phyloP scores from a whole-genome alignment of 2,888 invertebrate genomes.

The Unio delphinus region DNA sequence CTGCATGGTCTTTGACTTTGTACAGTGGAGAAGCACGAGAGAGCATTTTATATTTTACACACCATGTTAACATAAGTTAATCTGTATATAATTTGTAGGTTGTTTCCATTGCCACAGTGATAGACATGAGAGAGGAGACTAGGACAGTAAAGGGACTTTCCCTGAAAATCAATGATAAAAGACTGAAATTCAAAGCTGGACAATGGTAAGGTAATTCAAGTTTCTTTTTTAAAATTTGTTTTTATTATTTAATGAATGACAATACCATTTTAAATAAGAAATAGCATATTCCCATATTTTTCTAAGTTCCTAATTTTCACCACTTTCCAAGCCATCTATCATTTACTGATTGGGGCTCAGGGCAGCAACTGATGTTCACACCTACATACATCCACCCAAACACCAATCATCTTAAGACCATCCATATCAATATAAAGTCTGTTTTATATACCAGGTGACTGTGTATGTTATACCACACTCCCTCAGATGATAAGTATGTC shows the following conservation, averaged over 20 bases:
- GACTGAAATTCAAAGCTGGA: conserved; percentile 70
- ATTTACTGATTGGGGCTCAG: background rate
- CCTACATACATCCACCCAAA: too few species aligned
- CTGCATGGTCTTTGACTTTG: too few species aligned
- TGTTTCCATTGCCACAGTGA: conserved; percentile 54
- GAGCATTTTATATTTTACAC: too few species aligned
- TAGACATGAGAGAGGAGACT: conserved; percentile 57
- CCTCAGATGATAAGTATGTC: too few species aligned
- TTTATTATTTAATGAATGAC: background rate
- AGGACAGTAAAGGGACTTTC: conserved; percentile 64
- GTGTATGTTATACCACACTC: too few species aligned
- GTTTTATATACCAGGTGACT: too few species aligned
- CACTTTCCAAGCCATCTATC: background rate
- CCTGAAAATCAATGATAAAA: conserved; percentile 58
- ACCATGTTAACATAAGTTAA: too few species aligned
- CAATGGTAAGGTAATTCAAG: conserved; percentile 69
- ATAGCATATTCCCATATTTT: background rate
- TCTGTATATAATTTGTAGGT: conserved; percentile 29
- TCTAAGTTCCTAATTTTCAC: background rate
- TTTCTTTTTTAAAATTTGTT: background rate
- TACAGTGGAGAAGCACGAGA: too few species aligned
- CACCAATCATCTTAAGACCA: too few species aligned
- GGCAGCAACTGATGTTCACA: background rate
- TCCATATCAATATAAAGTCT: too few species aligned
- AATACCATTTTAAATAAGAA: background rate